Conservation (phyloP, 1,140 invertebrate species). For the Pachyrhynchus sulphureomaculatus region DNA sequence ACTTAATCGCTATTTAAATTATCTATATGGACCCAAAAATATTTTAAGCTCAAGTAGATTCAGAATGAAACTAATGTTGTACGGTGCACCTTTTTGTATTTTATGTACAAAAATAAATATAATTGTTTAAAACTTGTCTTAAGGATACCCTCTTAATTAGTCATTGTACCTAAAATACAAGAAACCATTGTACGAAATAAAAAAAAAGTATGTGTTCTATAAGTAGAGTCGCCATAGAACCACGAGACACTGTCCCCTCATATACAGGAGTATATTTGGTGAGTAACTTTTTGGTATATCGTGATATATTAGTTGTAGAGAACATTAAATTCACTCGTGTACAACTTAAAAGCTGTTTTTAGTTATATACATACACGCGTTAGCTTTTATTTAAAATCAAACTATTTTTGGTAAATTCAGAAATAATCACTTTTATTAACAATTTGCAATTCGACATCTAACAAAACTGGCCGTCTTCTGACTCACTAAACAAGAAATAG, state of each 20-base stretch:
- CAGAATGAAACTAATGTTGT: not conserved
- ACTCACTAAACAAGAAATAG: too few species aligned
- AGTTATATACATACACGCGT: too few species aligned
- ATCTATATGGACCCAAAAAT: constrained; percentile 26
- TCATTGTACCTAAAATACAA: not conserved
- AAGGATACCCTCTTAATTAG: not conserved
- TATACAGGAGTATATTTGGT: too few species aligned
- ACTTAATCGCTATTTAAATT: constrained; percentile 2
- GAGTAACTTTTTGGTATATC: too few species aligned
- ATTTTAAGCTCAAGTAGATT: constrained; percentile 26
- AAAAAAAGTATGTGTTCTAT: constrained; percentile 8
- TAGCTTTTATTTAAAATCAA: too few species aligned
- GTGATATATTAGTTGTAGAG: too few species aligned
- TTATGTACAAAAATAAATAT: not conserved
- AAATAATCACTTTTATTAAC: too few species aligned
- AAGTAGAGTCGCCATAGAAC: not conserved
- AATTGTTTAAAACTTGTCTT: not conserved
- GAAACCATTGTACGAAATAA: not conserved
- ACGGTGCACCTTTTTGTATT: not conserved
- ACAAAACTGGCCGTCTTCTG: too few species aligned
- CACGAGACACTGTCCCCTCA: not conserved
- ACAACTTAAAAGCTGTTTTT: too few species aligned
- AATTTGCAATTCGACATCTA: too few species aligned
- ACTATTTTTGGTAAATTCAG: too few species aligned
- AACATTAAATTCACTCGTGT: too few species aligned